Percentiles rank a stretch among this genome's conserved stretches.
phyloP scores from a whole-genome alignment of 2,888 invertebrate genomes.

The Polyommatus iphigenia region DNA sequence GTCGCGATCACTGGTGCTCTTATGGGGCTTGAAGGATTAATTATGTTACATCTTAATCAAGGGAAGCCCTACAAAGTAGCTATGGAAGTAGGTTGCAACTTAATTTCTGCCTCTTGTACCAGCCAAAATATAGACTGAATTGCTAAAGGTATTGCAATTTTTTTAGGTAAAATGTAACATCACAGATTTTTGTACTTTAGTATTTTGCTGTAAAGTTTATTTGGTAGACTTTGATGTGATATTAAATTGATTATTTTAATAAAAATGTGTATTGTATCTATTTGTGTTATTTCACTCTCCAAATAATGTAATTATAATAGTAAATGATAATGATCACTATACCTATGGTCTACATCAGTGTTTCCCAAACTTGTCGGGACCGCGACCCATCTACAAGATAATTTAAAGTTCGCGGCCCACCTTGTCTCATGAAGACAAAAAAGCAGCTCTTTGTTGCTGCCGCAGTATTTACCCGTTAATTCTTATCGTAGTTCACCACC shows the following conservation, averaged over 20 bases:
- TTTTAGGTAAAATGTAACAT: not conserved
- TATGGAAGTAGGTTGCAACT: not conserved
- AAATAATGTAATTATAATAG: not conserved
- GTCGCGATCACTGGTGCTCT: too few species aligned
- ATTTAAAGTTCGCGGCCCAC: too few species aligned
- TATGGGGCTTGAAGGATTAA: too few species aligned
- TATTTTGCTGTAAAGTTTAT: not conserved
- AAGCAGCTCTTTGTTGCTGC: too few species aligned
- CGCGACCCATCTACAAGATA: too few species aligned
- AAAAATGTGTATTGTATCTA: not conserved
- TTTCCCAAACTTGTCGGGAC: too few species aligned
- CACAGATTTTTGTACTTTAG: not conserved
- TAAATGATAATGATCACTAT: not conserved
- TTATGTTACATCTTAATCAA: not conserved
- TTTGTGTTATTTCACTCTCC: not conserved
- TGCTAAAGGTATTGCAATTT: constrained; percentile 1
- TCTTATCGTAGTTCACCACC: too few species aligned
- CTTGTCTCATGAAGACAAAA: too few species aligned
- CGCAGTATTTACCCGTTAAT: too few species aligned
- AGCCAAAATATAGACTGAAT: not conserved
- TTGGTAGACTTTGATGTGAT: not conserved
- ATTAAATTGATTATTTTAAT: not conserved
- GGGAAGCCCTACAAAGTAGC: not conserved
- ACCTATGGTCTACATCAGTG: too few species aligned
- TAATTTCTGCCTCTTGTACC: not conserved